Evolutionary conservation across 2,797 vertebrate species (phyloP).

Genomic region (Monodelphis domestica): DNA sequence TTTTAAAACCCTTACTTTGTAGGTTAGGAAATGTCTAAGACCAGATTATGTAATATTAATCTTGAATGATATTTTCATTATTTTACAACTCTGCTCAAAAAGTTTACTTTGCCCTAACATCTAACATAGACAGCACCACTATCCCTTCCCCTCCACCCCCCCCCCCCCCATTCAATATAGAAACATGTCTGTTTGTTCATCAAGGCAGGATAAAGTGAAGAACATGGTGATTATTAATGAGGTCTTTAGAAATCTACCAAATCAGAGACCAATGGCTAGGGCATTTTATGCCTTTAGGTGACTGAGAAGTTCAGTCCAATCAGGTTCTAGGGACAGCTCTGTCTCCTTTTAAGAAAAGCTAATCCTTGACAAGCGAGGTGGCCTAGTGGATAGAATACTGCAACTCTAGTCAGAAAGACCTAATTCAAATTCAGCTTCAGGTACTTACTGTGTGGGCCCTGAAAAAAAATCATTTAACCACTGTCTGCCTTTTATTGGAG

Average conservation of each 20-base stretch:
- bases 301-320: not conserved
- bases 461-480: not conserved
- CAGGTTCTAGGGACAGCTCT: not conserved
- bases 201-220: not conserved
- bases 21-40: too few species aligned
- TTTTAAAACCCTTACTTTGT: too few species aligned
- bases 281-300: not conserved
- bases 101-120: not conserved
- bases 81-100: not conserved
- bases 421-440: not conserved
- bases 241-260: not conserved
- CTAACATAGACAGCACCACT: too few species aligned
- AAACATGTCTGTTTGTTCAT: not conserved
- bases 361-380: not conserved
- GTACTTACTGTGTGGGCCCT: not conserved
- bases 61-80: not conserved
- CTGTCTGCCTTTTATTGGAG: not conserved
- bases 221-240: not conserved
- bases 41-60: too few species aligned
- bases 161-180: not conserved
- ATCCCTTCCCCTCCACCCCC: not conserved
- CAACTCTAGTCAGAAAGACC: not conserved
- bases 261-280: not conserved
- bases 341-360: not conserved
- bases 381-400: too few species aligned